Conservation (phyloP, 2,888 invertebrate genomes). For the Epinotia nisella region DNA sequence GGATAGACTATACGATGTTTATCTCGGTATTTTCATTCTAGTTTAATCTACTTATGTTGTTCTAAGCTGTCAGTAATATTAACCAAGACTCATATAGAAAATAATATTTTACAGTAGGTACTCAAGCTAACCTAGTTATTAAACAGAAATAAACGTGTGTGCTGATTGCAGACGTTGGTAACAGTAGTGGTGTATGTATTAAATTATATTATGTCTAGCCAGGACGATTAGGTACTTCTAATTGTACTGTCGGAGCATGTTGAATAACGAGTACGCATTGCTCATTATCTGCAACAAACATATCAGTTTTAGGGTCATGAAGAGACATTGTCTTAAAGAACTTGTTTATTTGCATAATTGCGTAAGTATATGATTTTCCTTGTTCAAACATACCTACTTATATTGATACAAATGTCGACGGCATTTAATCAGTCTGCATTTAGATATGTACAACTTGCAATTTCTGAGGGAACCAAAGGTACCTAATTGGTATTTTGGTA, state of each 20-base stretch:
- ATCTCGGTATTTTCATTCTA: too few species aligned
- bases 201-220: not conserved
- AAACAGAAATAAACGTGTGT: not conserved
- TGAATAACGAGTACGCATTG: conserved; percentile 70
- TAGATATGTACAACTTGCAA: too few species aligned
- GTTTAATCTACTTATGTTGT: too few species aligned
- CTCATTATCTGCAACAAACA: conserved; percentile 66
- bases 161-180: not conserved
- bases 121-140: not conserved
- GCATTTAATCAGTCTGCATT: too few species aligned
- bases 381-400: not conserved
- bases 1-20: too few species aligned
- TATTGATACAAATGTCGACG: too few species aligned
- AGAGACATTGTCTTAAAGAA: not conserved
- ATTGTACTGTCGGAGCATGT: conserved; percentile 68
- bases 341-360: not conserved
- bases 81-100: too few species aligned
- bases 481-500: too few species aligned
- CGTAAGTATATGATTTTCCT: not conserved
- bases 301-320: conserved; percentile 5
- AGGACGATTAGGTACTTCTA: conserved; percentile 37
- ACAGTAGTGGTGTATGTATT: not conserved
- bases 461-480: too few species aligned
- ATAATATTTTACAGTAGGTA: not conserved
- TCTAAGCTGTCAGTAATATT: too few species aligned